These are phyloP conservation scores for Hepsetus odoe DNA, from an alignment of 2,113 vertebrate genomes.

Conservation along the genomic window DNA sequence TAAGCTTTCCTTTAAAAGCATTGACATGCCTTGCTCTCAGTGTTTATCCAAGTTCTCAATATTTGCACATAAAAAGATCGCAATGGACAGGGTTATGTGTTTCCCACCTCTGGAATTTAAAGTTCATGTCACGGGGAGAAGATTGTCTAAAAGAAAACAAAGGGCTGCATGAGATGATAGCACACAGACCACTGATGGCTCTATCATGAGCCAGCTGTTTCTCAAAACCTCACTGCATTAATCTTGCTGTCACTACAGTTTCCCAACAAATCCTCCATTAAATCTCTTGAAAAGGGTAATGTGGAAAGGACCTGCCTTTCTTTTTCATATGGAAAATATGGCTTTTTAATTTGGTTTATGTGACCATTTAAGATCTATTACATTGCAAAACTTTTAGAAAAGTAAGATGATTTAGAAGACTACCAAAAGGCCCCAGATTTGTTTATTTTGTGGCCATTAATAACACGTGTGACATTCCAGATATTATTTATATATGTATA, in stretches of 20 bases:
- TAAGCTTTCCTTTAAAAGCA: neutral
- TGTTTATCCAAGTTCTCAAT: neutral
- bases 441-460: neutral
- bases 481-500: neutral
- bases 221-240: slow-evolving; percentile 68
- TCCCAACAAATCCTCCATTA: slow-evolving; percentile 62
- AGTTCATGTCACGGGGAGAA: slow-evolving; percentile 46
- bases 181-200: slow-evolving; percentile 62
- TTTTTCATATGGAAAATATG: neutral
- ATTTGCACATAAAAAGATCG: neutral
- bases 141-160: slow-evolving; percentile 54
- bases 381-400: neutral
- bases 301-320: neutral
- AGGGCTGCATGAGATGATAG: slow-evolving; percentile 47
- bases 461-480: neutral
- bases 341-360: slow-evolving; percentile 22
- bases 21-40: neutral
- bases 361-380: neutral
- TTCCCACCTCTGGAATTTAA: slow-evolving; percentile 14
- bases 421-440: neutral
- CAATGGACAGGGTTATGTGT: slow-evolving; percentile 1
- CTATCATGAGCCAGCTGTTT: slow-evolving; percentile 71
- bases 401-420: neutral
- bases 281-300: slow-evolving; percentile 63
- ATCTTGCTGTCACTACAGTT: slow-evolving; percentile 62